Conservation (phyloP, 2,113 vertebrate genomes). For the Dicerorhinus sumatrensis region DNA sequence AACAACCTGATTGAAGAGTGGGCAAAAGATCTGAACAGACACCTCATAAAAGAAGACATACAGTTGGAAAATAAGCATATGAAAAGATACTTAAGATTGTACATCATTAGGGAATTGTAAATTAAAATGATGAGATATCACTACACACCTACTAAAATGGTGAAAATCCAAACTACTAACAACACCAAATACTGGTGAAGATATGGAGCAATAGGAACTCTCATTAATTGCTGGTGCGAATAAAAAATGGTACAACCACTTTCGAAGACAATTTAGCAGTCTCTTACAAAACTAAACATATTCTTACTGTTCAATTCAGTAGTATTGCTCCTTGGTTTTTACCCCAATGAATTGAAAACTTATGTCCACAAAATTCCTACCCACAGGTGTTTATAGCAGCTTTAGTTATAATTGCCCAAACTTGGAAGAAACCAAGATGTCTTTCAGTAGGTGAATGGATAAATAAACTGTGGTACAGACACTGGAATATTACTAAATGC, state of each 20-base stretch:
- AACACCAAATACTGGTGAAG: not conserved
- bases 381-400: not conserved
- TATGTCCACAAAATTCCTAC: not conserved
- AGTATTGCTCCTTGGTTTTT: not conserved
- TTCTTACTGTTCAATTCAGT: not conserved
- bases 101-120: not conserved
- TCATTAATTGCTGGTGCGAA: not conserved
- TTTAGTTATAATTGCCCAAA: not conserved
- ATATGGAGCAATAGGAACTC: not conserved
- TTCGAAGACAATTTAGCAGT: not conserved
- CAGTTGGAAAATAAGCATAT: not conserved
- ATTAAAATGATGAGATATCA: not conserved
- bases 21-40: not conserved
- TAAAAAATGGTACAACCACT: not conserved
- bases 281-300: not conserved
- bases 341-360: not conserved
- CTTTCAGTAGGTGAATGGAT: not conserved
- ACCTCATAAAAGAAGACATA: not conserved
- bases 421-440: not conserved
- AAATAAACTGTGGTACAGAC: not conserved
- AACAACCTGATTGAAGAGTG: not conserved
- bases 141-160: not conserved
- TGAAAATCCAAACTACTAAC: not conserved
- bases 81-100: not conserved
- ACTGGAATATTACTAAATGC: not conserved